Evolutionary conservation across 2,888 invertebrate genomes (phyloP), one percentile per base, ranked within the genome.

Genomic region (Agonum fuliginosum): DNA sequence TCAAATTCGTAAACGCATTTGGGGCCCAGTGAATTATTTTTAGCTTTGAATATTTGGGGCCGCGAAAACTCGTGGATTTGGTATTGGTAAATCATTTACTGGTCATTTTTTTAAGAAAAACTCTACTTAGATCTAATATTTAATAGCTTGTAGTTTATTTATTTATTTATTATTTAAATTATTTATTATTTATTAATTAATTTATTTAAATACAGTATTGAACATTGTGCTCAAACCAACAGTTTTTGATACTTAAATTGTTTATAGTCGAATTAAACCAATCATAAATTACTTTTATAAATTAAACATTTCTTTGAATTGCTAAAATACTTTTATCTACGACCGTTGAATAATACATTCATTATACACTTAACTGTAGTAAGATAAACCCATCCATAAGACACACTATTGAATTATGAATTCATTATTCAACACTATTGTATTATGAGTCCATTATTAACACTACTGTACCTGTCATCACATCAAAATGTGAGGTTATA

Each of bases 11-110:
- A 43, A 43, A 12, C 43, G 43, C 43, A 43, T 3, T 12, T 67
- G 20, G 41, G 67, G 22, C 20, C 19, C n/a, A 65, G 67, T 22
- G 37, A 67, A 37, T 22, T 67, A 67, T 22, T 67, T 34, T 65
- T 65, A 65, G 37, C 22, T 70, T 70, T 22, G 17, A 46, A 46
- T 22, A 69, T 8, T 43, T 48, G 75, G 75, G 75, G 75, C 75
- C 67, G 46, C 75, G 75, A 54, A 24, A 19, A 51, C 30, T 67
- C 67, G 74, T 65, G 75, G 75, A 75, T 75, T 51, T 67, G 75
- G 75, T 75, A 65, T 67, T 51, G 75, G 75, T 75, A 75, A 67
- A 75, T 73, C 17, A 73, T 67, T 75, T 65, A 65, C 75, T 75
- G 75, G 75, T 75, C 75, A 75, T 67, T 30, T 67, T 67, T 67